Percentiles rank a stretch among this genome's conserved stretches.
phyloP scores from a whole-genome alignment of 2,113 vertebrate genomes.

The Gasterosteus aculeatus region DNA sequence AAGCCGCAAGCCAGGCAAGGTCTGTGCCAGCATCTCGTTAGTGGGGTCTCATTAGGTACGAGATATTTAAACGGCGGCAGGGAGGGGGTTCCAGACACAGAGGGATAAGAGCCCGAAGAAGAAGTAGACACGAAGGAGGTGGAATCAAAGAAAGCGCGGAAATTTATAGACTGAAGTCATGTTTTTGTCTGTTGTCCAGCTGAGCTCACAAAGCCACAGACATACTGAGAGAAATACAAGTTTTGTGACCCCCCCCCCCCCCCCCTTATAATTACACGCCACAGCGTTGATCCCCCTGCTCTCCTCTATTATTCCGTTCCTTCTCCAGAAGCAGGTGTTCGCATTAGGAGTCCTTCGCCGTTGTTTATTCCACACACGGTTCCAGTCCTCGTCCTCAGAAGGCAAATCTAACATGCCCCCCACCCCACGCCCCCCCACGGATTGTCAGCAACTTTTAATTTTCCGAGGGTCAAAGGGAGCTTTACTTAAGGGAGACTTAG shows the following conservation, averaged over 20 bases:
- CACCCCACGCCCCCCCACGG: neutral
- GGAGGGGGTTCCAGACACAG: conserved; percentile 7
- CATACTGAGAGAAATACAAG: conserved; percentile 47
- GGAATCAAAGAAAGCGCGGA: conserved; percentile 39
- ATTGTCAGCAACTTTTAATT: conserved; percentile 54
- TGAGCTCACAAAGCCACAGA: conserved; percentile 63
- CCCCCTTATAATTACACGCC: conserved; percentile 26
- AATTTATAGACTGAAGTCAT: conserved; percentile 73
- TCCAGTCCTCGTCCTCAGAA: conserved; percentile 16
- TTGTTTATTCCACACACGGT: conserved; percentile 56
- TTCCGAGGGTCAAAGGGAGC: conserved; percentile 54
- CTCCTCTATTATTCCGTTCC: conserved; percentile 7
- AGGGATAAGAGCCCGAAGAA: conserved; percentile 45
- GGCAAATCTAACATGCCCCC: conserved; percentile 29
- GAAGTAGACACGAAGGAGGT: conserved; percentile 23
- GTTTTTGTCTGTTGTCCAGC: conserved; percentile 72
- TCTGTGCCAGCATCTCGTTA: conserved; percentile 72
- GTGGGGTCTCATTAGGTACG: conserved; percentile 63
- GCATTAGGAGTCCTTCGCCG: conserved; percentile 42
- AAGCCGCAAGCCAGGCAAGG: conserved; percentile 13
- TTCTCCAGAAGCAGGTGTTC: conserved; percentile 34
- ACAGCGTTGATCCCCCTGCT: conserved; percentile 5
- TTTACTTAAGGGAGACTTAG: conserved; percentile 63
- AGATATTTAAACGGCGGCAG: conserved; percentile 62
- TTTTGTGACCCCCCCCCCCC: conserved; percentile 16